Conservation (phyloP, 2,797 vertebrate species). For the Melopsittacus undulatus region DNA sequence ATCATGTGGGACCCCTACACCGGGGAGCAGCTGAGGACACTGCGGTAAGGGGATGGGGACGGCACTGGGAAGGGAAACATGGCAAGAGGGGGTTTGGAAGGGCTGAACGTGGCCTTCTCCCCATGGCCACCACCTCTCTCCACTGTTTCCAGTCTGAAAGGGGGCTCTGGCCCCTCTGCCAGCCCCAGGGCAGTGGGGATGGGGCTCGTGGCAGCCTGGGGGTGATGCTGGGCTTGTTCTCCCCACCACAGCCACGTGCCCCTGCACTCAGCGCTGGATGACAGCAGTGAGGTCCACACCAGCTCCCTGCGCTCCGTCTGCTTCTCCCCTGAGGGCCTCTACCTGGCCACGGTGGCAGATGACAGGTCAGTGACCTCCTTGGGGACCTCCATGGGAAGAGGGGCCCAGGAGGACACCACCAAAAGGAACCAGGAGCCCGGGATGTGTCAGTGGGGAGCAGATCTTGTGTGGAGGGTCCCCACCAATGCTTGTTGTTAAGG, state of each 20-base stretch:
- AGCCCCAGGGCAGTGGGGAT: background rate
- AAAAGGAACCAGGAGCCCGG: background rate
- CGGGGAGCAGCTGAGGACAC: constrained; percentile 86
- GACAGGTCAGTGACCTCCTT: constrained; percentile 82
- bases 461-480: accelerated
- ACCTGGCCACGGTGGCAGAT: constrained; percentile 90
- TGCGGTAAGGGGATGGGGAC: constrained; percentile 76
- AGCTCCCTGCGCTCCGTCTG: constrained; percentile 89
- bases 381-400: background rate
- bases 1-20: constrained; percentile 98
- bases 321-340: constrained; percentile 90
- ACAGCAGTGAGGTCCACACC: constrained; percentile 72
- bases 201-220: background rate
- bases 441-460: background rate
- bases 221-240: background rate
- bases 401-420: background rate
- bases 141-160: too few relatives aligned
- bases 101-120: background rate
- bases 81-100: background rate
- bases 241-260: constrained; percentile 52
- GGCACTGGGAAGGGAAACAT: background rate
- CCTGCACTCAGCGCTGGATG: constrained; percentile 60
- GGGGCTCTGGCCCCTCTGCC: background rate
- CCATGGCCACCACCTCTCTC: background rate
- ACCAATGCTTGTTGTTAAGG: accelerated